Conservation (phyloP, 2,888 invertebrate genomes). For the Thera obeliscata region DNA sequence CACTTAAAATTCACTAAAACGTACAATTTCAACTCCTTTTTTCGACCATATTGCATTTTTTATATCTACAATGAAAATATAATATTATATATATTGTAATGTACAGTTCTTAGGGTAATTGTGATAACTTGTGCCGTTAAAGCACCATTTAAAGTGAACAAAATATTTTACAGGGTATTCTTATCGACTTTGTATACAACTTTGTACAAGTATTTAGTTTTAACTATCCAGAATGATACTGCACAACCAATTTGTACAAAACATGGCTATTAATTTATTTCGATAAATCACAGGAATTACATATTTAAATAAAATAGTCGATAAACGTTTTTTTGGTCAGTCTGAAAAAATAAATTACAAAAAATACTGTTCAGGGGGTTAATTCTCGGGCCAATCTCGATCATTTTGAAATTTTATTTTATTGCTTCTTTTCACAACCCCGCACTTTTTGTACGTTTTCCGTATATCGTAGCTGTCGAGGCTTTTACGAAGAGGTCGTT, state of each 20-base stretch:
- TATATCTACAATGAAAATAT: conserved; percentile 68
- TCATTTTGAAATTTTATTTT: too few species aligned
- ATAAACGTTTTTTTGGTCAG: neutral
- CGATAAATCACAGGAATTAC: conserved; percentile 3
- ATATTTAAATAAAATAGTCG: neutral
- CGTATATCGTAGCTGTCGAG: too few species aligned
- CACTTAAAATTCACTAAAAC: conserved; percentile 70
- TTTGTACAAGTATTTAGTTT: conserved; percentile 44
- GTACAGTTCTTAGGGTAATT: conserved; percentile 54
- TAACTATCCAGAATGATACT: conserved; percentile 3
- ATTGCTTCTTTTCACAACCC: too few species aligned
- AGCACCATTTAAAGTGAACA: conserved; percentile 50
- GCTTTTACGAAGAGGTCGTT: too few species aligned
- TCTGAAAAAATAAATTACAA: neutral
- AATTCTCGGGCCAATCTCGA: too few species aligned
- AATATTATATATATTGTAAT: conserved; percentile 53
- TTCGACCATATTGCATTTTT: conserved; percentile 77
- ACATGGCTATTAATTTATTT: conserved; percentile 1
- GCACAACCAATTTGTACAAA: conserved; percentile 1
- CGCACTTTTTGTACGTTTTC: too few species aligned
- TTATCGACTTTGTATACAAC: conserved; percentile 47
- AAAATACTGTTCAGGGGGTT: neutral
- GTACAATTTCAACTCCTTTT: conserved; percentile 65
- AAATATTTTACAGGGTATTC: conserved; percentile 34
- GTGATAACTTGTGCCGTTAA: conserved; percentile 52